phyloP scores from a whole-genome alignment of 2,888 invertebrate species.

The Ornithoptera alexandrae region DNA sequence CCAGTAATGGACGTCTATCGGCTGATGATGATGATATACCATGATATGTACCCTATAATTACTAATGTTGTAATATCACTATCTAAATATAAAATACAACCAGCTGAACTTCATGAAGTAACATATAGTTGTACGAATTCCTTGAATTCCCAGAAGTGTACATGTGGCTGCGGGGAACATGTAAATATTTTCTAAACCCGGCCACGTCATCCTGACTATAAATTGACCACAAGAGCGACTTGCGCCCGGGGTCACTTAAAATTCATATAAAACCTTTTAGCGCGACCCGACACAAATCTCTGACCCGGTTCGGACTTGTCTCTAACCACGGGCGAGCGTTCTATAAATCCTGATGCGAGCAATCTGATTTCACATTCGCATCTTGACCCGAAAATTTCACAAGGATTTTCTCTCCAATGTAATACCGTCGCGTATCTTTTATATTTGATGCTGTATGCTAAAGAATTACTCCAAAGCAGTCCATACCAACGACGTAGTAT shows the following conservation, averaged over 20 bases:
- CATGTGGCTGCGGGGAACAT: constrained; percentile 6
- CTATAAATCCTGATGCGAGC: constrained; percentile 18
- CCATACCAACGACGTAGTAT: too few relatives aligned
- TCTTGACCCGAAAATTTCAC: constrained; percentile 17
- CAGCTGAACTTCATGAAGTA: too few relatives aligned
- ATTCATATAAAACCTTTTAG: constrained; percentile 31
- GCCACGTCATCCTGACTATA: constrained; percentile 17
- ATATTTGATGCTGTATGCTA: too few relatives aligned
- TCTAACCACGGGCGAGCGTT: constrained; percentile 16
- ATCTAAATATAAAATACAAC: too few relatives aligned
- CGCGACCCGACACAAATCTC: constrained; percentile 29
- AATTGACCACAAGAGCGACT: constrained; percentile 28
- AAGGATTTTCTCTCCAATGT: not conserved
- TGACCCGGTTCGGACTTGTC: constrained; percentile 28
- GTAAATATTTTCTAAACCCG: constrained; percentile 25
- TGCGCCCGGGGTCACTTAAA: constrained; percentile 24
- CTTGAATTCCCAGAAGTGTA: too few relatives aligned
- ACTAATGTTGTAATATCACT: too few relatives aligned
- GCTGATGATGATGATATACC: too few relatives aligned
- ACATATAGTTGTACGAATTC: too few relatives aligned
- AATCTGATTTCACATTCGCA: constrained; percentile 19
- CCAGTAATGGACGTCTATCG: too few relatives aligned
- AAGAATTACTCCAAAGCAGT: too few relatives aligned
- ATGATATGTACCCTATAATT: too few relatives aligned
- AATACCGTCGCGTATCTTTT: too few relatives aligned